These are phyloP conservation scores for Dreissena rostriformis DNA, from an alignment of 1,140 invertebrate species.

Conservation along the genomic window DNA sequence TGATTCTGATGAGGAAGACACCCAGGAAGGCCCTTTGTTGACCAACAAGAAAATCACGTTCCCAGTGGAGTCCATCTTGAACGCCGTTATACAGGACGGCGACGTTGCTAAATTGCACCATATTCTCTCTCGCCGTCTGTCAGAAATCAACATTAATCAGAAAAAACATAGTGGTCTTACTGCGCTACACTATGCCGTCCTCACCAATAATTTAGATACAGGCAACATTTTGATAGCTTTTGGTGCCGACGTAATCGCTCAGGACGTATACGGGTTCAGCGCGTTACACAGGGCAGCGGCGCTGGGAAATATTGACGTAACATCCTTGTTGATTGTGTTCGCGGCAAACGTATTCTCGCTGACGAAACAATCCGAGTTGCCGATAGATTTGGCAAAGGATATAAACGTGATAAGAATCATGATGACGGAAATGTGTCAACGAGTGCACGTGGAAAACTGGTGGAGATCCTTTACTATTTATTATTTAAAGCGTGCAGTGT, in stretches of 20 bases:
- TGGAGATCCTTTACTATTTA: slow-evolving; percentile 57
- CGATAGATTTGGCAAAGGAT: slow-evolving; percentile 75
- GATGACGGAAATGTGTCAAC: slow-evolving; percentile 69
- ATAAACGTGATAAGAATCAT: slow-evolving; percentile 68
- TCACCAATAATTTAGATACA: slow-evolving; percentile 94
- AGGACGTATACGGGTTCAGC: slow-evolving; percentile 99
- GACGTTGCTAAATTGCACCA: slow-evolving; percentile 69
- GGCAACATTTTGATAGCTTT: slow-evolving; percentile 97
- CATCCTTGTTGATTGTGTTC: slow-evolving; percentile 83
- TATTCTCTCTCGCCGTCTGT: slow-evolving; percentile 60
- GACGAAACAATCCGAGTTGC: slow-evolving; percentile 70
- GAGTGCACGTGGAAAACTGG: slow-evolving; percentile 66
- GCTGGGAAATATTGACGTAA: slow-evolving; percentile 93
- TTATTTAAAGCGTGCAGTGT: background rate
- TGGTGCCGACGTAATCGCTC: slow-evolving; percentile 96
- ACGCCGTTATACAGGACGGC: slow-evolving; percentile 75
- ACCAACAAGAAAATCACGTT: slow-evolving; percentile 67
- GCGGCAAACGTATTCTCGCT: slow-evolving; percentile 72
- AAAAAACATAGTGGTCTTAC: slow-evolving; percentile 75
- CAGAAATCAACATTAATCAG: slow-evolving; percentile 68
- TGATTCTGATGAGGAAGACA: slow-evolving; percentile 7
- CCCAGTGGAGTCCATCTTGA: slow-evolving; percentile 73
- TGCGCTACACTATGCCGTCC: slow-evolving; percentile 75
- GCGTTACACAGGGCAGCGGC: slow-evolving; percentile 99
- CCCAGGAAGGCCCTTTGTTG: background rate